Evolutionary conservation across 2,888 invertebrate species (phyloP).

Genomic region (Bombylius major): DNA sequence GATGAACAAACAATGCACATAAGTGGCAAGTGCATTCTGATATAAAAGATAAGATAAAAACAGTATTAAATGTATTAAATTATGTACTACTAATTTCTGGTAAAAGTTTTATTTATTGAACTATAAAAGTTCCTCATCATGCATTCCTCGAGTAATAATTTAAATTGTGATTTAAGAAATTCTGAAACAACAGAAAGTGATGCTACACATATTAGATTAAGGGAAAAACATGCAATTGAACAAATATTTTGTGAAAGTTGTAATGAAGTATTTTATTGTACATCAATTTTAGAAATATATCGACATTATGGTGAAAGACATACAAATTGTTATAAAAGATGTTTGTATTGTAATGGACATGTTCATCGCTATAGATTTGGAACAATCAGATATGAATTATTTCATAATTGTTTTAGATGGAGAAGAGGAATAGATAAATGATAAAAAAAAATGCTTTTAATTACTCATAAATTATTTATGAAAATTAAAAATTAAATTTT

Average conservation of each 20-base stretch:
- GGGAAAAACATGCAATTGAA: constrained; percentile 21
- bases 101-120: too few relatives aligned
- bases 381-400: constrained; percentile 8
- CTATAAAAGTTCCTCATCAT: too few relatives aligned
- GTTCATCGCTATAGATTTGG: constrained; percentile 23
- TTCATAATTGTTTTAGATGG: constrained; percentile 18
- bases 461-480: background rate
- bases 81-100: too few relatives aligned
- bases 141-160: too few relatives aligned
- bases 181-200: constrained; percentile 26
- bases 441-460: background rate
- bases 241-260: constrained; percentile 26
- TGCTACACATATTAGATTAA: constrained; percentile 27
- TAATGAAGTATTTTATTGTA: constrained; percentile 17
- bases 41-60: too few relatives aligned
- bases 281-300: constrained; percentile 24
- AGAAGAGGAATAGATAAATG: constrained; percentile 19
- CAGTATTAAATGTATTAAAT: too few relatives aligned
- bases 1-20: too few relatives aligned
- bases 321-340: constrained; percentile 17
- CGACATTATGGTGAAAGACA: constrained; percentile 26
- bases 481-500: too few relatives aligned
- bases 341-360: constrained; percentile 28
- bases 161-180: background rate
- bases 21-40: too few relatives aligned